A percentile compares a stretch with the other conserved stretches of the same genome.
Evolutionary conservation across 2,797 vertebrate genomes (phyloP).

Genomic region (Fratercula arctica): DNA sequence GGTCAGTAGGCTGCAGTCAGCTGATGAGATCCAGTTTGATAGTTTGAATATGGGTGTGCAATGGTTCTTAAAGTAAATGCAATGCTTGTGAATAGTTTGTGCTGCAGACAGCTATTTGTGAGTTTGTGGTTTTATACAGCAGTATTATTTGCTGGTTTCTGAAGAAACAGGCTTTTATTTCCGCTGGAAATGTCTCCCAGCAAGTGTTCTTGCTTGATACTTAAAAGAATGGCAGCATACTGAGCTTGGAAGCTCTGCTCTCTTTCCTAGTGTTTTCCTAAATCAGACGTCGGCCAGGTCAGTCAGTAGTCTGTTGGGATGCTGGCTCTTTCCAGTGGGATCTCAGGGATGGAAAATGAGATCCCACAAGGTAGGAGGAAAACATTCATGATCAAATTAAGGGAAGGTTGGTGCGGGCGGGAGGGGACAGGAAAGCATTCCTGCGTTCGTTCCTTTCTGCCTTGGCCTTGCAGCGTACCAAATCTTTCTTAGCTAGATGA

Average conservation of each 20-base stretch:
- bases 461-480: neutral
- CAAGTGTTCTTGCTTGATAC: conserved; percentile 8
- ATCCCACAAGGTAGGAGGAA: neutral
- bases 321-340: neutral
- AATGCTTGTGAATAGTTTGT: neutral
- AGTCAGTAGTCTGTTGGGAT: neutral
- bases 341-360: neutral
- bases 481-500: neutral
- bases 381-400: neutral
- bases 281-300: neutral
- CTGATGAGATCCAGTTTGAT: neutral
- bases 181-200: neutral
- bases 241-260: neutral
- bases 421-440: neutral
- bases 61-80: neutral
- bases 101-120: neutral
- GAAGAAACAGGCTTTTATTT: neutral
- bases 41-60: neutral
- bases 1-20: neutral
- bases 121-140: neutral
- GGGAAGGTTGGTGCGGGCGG: neutral
- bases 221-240: neutral
- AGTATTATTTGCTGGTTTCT: neutral
- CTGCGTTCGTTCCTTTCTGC: neutral
- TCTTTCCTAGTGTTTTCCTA: conserved; percentile 11